Evolutionary conservation across 2,888 invertebrate genomes (phyloP), one percentile per base, ranked within the genome.

Genomic region (Drosophila melanosoma): DNA sequence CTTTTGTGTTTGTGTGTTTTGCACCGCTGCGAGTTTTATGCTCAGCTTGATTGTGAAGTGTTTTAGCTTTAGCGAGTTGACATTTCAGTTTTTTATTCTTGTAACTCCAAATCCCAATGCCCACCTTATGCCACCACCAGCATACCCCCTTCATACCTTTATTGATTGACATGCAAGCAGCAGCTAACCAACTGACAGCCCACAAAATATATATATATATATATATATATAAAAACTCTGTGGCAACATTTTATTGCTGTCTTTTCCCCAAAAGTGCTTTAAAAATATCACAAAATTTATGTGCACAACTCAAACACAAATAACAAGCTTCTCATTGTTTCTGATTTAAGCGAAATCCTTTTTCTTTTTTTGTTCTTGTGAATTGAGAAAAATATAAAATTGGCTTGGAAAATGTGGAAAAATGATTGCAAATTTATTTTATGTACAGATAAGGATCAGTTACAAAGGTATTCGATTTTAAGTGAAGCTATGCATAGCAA

Each of bases 11-110:
- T 57, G 40, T 57, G 29, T 33, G 45, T 45, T 56, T 76, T 68
- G 59, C 79, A 79, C 64, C 63, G 71, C 57, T 79, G 74, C 74
- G 86, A 85, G 81, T 87, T 87, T 87, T 87, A 85, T 83, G 78
- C 80, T 72, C 76, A 79, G 79, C 76, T 79, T 79, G 80, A 72
- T 76, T 76, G 81, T 83, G 88, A 83, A 87, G 88, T 82, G 86
- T 82, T 79, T 85, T 78, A 76, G 84, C 84, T 85, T 83, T 81
- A 85, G 83, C 86, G 74, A 83, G 83, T 84, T 84, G 84, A 85
- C 88, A 84, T 84, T 84, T 84, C 69, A 84, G 86, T 87, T 79
- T 77, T 80, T 64, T 60, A 32, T 49, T 35, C 66, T 64, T 69
- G 38, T 51, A 45, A 45, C 54, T 68, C 32, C 68, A 57, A n/a